Percentiles rank a stretch among this genome's conserved stretches.
Conservation (phyloP, 1,140 invertebrate species). For the Venustaconcha ellipsiformis region DNA sequence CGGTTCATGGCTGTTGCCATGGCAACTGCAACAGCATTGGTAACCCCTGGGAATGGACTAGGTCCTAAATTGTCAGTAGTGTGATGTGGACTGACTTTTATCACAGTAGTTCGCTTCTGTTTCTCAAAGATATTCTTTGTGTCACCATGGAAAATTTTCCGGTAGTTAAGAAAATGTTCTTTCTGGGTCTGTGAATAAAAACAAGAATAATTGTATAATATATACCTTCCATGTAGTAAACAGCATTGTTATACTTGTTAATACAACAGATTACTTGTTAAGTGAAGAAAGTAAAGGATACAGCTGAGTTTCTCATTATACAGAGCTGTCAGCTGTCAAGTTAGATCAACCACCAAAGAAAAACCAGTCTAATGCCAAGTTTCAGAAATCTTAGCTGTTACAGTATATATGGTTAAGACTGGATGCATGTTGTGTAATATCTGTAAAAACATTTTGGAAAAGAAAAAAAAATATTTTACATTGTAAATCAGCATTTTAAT, state of each 20-base stretch:
- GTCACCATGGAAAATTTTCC: constrained; percentile 84
- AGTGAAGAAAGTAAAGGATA: too few relatives aligned
- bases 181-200: constrained; percentile 76
- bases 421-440: too few relatives aligned
- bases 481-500: too few relatives aligned
- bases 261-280: background rate
- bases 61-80: constrained; percentile 68
- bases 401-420: too few relatives aligned
- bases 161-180: constrained; percentile 84
- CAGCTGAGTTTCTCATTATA: background rate
- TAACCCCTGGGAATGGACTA: constrained; percentile 74
- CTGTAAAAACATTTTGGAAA: too few relatives aligned
- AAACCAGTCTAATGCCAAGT: too few relatives aligned
- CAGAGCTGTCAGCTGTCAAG: too few relatives aligned
- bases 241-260: too few relatives aligned
- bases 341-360: too few relatives aligned
- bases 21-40: constrained; percentile 70
- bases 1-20: constrained; percentile 72
- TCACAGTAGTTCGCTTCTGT: constrained; percentile 53
- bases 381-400: too few relatives aligned
- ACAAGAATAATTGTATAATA: background rate
- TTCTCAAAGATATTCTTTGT: constrained; percentile 83
- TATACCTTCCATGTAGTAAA: too few relatives aligned
- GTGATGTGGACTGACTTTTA: constrained; percentile 47
- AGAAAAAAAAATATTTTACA: too few relatives aligned